Percentiles rank a stretch among this genome's conserved stretches.
Evolutionary conservation across 2,797 vertebrate genomes (phyloP).

Genomic region (Manis crassicaudata): DNA sequence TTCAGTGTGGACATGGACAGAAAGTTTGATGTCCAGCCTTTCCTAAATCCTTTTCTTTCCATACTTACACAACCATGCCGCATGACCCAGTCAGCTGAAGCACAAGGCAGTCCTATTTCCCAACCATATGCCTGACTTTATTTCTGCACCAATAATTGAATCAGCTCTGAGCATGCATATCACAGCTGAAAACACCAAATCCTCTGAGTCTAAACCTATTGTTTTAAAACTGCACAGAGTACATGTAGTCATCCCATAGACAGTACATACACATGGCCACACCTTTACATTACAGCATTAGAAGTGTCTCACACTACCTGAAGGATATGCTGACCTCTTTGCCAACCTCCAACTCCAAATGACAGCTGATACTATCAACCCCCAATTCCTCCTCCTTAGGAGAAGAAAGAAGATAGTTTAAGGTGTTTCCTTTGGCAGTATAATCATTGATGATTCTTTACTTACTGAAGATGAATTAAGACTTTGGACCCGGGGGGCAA

Average conservation of each 20-base stretch:
- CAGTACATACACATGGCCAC: accelerated
- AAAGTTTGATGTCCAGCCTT: not conserved
- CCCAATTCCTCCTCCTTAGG: not conserved
- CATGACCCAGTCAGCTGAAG: not conserved
- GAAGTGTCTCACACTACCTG: not conserved
- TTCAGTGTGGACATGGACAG: not conserved
- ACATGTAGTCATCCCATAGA: not conserved
- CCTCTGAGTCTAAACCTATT: not conserved
- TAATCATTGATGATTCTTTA: slow-evolving; percentile 48
- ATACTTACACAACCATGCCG: not conserved
- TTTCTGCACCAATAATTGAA: slow-evolving; percentile 4
- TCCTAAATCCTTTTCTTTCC: not conserved
- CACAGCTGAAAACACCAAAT: not conserved
- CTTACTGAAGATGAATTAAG: slow-evolving; percentile 43
- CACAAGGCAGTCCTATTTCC: not conserved
- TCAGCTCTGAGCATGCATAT: slow-evolving; percentile 9
- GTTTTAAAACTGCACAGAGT: not conserved
- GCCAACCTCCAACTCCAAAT: not conserved
- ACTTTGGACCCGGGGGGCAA: slow-evolving; percentile 13
- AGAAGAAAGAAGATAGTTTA: slow-evolving; percentile 13
- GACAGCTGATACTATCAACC: not conserved
- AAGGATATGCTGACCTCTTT: not conserved
- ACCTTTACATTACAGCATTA: not conserved
- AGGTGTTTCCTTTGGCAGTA: not conserved
- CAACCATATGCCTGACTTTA: not conserved